Evolutionary conservation across 2,888 invertebrate genomes (phyloP).

Genomic region (Drosophila eohydei): DNA sequence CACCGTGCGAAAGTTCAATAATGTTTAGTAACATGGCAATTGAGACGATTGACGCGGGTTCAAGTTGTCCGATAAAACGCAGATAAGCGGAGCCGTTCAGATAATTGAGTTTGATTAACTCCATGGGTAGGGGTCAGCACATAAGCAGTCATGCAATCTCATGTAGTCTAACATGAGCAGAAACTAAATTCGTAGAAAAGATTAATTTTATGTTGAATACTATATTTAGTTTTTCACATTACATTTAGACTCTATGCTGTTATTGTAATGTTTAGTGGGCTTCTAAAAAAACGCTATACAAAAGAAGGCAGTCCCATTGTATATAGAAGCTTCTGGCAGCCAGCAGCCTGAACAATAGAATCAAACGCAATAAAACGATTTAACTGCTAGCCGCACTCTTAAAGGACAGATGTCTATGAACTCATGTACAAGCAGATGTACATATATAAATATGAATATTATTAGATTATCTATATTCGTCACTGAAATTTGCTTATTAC

Average conservation of each 20-base stretch:
- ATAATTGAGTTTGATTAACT: conserved; percentile 12
- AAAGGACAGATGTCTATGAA: not conserved
- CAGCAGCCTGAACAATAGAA: conserved; percentile 46
- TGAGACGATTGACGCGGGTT: conserved; percentile 56
- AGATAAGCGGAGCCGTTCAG: conserved; percentile 58
- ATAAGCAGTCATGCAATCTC: not conserved
- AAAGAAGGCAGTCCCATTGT: conserved; percentile 59
- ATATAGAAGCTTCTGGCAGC: conserved; percentile 28
- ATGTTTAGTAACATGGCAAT: conserved; percentile 71
- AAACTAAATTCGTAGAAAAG: not conserved
- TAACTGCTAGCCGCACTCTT: conserved; percentile 5
- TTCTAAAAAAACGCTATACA: conserved; percentile 40
- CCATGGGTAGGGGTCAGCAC: not conserved
- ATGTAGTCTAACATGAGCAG: too few species aligned
- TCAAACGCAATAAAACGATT: conserved; percentile 29
- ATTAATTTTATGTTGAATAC: too few species aligned
- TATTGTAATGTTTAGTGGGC: conserved; percentile 48
- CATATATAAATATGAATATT: not conserved
- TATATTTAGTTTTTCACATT: not conserved
- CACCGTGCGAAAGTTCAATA: conserved; percentile 78
- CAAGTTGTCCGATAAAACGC: conserved; percentile 65
- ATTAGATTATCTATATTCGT: conserved; percentile 3
- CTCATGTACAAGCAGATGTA: not conserved
- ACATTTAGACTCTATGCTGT: conserved; percentile 15
- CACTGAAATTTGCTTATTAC: not conserved